These are phyloP conservation scores for Pelochelys cantorii DNA, from an alignment of 2,797 vertebrate genomes.

Conservation along the genomic window DNA sequence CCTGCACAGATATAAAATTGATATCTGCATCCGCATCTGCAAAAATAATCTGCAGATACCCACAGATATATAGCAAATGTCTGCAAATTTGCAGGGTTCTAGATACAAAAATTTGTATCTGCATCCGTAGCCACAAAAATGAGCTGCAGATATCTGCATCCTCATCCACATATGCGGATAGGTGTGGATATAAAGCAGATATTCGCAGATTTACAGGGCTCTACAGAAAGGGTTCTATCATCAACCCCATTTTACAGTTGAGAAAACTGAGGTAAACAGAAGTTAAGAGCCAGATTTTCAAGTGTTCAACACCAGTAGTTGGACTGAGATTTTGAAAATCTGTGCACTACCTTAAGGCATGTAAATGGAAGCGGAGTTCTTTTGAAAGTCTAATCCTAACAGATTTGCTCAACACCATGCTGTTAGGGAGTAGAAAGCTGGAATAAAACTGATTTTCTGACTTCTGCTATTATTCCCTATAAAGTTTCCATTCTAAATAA, in stretches of 20 bases:
- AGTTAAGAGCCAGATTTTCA: neutral
- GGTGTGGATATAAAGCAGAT: too few species aligned
- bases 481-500: neutral
- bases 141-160: too few species aligned
- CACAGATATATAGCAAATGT: too few species aligned
- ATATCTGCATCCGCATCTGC: too few species aligned
- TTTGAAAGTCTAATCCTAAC: neutral
- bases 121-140: too few species aligned
- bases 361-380: neutral
- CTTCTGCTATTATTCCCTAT: neutral
- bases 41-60: too few species aligned
- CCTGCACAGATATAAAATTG: too few species aligned
- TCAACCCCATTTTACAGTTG: neutral
- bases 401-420: neutral
- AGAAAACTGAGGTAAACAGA: neutral
- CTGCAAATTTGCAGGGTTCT: too few species aligned
- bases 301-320: neutral
- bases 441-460: neutral
- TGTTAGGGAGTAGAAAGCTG: neutral
- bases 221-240: neutral
- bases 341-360: neutral
- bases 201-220: too few species aligned
- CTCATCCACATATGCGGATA: too few species aligned
- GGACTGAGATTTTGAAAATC: neutral
- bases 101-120: too few species aligned